phyloP scores from a whole-genome alignment of 2,797 vertebrate species.

The Coreius guichenoti region DNA sequence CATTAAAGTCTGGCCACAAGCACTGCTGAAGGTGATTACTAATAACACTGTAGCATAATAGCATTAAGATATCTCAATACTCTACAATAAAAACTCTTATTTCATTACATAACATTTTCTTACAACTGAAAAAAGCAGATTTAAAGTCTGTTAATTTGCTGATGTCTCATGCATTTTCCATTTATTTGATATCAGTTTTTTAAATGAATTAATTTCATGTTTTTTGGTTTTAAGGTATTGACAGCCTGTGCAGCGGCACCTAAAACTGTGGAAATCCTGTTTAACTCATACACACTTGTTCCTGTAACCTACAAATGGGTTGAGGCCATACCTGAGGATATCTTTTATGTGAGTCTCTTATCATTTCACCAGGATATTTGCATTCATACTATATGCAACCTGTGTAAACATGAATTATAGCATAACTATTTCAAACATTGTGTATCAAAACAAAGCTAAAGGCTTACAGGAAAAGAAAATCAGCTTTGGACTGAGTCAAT shows the following conservation, averaged over 20 bases:
- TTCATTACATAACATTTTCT: background rate
- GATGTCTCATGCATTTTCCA: background rate
- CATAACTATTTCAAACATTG: background rate
- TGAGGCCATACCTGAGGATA: slow-evolving; percentile 68
- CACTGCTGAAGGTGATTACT: slow-evolving; percentile 74
- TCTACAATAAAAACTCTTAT: background rate
- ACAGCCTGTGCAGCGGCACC: slow-evolving; percentile 67
- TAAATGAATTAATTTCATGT: background rate
- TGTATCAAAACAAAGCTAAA: background rate
- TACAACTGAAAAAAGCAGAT: background rate
- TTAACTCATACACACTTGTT: slow-evolving; percentile 77
- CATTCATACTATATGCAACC: background rate
- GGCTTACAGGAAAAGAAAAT: background rate
- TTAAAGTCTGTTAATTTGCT: background rate
- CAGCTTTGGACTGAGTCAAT: background rate
- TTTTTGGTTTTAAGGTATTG: slow-evolving; percentile 70
- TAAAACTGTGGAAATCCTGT: slow-evolving; percentile 72
- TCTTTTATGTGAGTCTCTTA: slow-evolving; percentile 69
- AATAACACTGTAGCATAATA: background rate
- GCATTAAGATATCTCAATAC: background rate
- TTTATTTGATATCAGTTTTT: background rate
- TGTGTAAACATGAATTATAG: background rate
- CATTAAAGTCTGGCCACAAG: slow-evolving; percentile 74
- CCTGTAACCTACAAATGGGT: slow-evolving; percentile 68
- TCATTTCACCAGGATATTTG: background rate